These are phyloP conservation scores for Cyclopterus lumpus DNA, from an alignment of 2,797 vertebrate species.

Conservation along the genomic window DNA sequence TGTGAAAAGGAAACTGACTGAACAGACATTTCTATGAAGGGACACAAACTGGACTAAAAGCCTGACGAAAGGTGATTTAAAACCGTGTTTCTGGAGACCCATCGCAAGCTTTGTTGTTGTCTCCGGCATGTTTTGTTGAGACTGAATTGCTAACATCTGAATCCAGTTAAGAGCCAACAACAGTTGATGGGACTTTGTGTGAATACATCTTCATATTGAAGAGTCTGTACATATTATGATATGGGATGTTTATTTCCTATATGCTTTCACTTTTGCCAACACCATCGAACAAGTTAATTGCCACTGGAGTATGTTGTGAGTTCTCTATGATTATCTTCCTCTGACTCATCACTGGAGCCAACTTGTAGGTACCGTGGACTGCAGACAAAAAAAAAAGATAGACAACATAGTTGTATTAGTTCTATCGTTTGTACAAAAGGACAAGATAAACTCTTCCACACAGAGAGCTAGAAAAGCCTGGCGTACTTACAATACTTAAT, in stretches of 20 bases:
- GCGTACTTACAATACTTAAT: slow-evolving; percentile 51
- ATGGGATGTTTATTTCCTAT: slow-evolving; percentile 68
- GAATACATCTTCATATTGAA: slow-evolving; percentile 80
- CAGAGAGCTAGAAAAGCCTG: slow-evolving; percentile 32
- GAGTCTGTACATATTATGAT: slow-evolving; percentile 76
- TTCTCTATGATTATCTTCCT: slow-evolving; percentile 53
- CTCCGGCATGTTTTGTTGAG: slow-evolving; percentile 39
- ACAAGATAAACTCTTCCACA: slow-evolving; percentile 50
- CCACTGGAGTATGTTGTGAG: slow-evolving; percentile 59
- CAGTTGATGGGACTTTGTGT: slow-evolving; percentile 44
- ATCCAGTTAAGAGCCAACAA: slow-evolving; percentile 36
- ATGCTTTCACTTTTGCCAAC: slow-evolving; percentile 52
- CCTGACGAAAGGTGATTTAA: slow-evolving; percentile 15
- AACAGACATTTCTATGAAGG: slow-evolving; percentile 19
- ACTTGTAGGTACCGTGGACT: slow-evolving; percentile 39
- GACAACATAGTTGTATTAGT: slow-evolving; percentile 31
- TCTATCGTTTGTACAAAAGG: slow-evolving; percentile 28
- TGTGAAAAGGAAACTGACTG: slow-evolving; percentile 40
- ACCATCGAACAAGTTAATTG: slow-evolving; percentile 41
- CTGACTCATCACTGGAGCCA: slow-evolving; percentile 46
- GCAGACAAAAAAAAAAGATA: slow-evolving; percentile 33
- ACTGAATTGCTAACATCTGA: slow-evolving; percentile 38
- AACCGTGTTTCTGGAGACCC: slow-evolving; percentile 19
- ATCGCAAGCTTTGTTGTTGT: slow-evolving; percentile 10
- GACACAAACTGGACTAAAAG: slow-evolving; percentile 43